These are phyloP conservation scores for Dolichotis patagonum DNA, from an alignment of 2,113 vertebrate species.

Conservation along the genomic window DNA sequence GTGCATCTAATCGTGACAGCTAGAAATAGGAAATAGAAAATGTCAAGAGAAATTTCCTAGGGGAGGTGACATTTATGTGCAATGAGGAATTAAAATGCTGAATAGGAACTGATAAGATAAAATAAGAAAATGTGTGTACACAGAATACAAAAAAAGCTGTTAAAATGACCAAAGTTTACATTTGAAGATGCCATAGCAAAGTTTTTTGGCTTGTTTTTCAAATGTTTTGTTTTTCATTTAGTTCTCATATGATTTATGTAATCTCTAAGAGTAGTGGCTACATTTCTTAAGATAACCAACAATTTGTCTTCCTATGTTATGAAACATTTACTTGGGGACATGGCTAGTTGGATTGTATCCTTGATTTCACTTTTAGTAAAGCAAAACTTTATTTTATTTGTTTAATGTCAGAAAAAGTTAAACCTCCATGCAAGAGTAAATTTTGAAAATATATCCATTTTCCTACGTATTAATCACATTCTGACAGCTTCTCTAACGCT, in stretches of 20 bases:
- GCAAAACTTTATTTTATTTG: neutral
- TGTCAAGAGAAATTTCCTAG: neutral
- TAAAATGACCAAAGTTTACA: neutral
- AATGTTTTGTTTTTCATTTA: neutral
- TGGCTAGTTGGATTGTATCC: neutral
- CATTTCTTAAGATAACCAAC: neutral
- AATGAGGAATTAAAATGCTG: neutral
- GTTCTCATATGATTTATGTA: neutral
- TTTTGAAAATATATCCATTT: neutral
- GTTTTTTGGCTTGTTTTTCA: neutral
- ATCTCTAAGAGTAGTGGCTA: neutral
- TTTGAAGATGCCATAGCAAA: neutral
- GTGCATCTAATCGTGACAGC: neutral
- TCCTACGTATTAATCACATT: neutral
- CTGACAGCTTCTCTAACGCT: neutral
- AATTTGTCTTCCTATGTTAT: neutral
- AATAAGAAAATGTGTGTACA: neutral
- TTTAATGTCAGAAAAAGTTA: neutral
- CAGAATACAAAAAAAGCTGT: neutral
- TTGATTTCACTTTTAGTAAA: neutral
- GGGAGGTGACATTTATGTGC: neutral
- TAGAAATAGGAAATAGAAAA: neutral
- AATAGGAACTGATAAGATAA: neutral
- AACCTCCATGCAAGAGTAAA: neutral
- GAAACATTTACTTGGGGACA: neutral